Evolutionary conservation across 1,140 invertebrate genomes (phyloP).

Genomic region (Euwallacea similis): DNA sequence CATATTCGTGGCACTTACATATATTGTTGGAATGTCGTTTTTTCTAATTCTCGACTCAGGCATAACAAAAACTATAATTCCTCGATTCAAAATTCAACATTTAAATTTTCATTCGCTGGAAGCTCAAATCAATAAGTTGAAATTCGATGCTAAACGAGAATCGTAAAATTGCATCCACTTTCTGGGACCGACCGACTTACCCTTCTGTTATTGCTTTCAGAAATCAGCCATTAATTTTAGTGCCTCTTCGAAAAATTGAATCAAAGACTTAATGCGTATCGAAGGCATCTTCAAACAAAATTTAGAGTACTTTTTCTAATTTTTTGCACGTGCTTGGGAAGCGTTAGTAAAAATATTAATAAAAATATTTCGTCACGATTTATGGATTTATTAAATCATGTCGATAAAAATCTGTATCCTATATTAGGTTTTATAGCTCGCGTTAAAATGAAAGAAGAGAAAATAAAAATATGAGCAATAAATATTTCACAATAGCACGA

Average conservation of each 20-base stretch:
- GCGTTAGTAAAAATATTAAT: conserved; percentile 8
- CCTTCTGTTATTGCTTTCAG: conserved; percentile 5
- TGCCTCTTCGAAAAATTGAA: conserved; percentile 26
- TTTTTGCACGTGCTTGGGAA: no score
- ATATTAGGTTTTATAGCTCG: background rate
- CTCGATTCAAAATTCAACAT: no score
- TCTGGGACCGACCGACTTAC: background rate
- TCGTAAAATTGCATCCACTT: no score
- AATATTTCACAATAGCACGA: background rate
- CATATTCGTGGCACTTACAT: no score
- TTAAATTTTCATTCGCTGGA: no score
- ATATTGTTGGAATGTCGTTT: no score
- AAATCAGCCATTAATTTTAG: conserved; percentile 25
- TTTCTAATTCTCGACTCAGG: no score
- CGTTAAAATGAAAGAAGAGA: background rate
- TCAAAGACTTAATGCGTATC: conserved; percentile 16
- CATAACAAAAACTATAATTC: no score
- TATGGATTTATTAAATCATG: background rate
- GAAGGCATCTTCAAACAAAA: conserved; percentile 21
- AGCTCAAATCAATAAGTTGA: no score
- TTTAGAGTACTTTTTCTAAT: conserved; percentile 10
- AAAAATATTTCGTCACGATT: conserved; percentile 10
- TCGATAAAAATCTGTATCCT: conserved; percentile 2
- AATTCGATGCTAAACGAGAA: no score
- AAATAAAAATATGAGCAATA: conserved; percentile 3